Base-by-base conservation (phyloP, 2,797 vertebrate genomes). In the Diplodus sargus region DNA sequence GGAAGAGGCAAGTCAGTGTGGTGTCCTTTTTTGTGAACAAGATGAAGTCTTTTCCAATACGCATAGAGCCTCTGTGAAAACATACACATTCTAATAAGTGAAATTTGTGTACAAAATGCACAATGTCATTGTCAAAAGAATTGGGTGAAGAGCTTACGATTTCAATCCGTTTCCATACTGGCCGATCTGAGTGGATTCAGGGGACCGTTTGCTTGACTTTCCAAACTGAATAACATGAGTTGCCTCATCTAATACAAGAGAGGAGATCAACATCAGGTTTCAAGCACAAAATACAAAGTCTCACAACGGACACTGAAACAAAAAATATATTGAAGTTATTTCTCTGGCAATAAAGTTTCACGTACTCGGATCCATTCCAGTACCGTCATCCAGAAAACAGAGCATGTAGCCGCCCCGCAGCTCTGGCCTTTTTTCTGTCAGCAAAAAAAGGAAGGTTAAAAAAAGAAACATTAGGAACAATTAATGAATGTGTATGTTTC, bases 191-290 rank as follows among this genome's bases (percentile, higher is more conserved):
- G 97, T 98, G 4, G 97, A 99, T 87, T 97, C 98, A 0, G 97
- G 96, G 3, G 97, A 97, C 17, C 98, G 94, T 88, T 99, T 99
- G 93, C 94, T 97, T 42, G 98, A 99, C 92, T 98, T 99, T 79
- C 98, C 98, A 93, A 99, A 99, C 84, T 99, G 98, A 87, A 98
- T 99, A 49, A 99, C 98, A 30, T 99, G 97, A n/a, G 97, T 98
- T 58, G 98, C 97, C 89, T 99, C 98, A 90, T 92, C 98, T 99
- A 82, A 86, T 85, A 87, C 20, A 81, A 70, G 1, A 81, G 9
- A 70, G 4, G 11, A 12, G n/a, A n/a, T 70, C 16, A 67, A n/a
- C 10, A 17, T 56, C 12, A 60, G 47, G n/a, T 70, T 69, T 78
- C 8, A 48, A 14, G 80, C 13, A 54, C 4, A 57, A 70, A 81